phyloP scores from a whole-genome alignment of 2,113 vertebrate genomes.

The Macquaria australasica region DNA sequence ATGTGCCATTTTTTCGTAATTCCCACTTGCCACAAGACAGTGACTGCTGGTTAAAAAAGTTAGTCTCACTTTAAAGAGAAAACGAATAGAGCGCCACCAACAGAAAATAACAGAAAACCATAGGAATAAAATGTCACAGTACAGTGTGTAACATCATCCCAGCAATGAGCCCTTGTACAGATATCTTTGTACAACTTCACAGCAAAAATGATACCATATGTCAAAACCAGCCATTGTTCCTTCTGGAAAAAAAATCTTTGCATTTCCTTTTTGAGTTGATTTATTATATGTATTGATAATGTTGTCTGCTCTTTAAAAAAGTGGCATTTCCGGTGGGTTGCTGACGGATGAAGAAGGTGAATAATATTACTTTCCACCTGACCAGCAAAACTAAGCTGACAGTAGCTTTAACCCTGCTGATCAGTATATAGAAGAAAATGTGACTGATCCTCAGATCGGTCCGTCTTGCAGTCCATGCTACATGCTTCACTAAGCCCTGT shows the following conservation, averaged over 20 bases:
- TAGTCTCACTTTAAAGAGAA: neutral
- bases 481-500: constrained; percentile 36
- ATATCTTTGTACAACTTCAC: neutral
- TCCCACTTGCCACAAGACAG: neutral
- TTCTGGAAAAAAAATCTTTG: neutral
- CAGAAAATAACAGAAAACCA: no score
- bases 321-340: neutral
- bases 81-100: no score
- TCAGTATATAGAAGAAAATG: neutral
- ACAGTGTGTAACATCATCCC: neutral
- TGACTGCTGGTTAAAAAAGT: neutral
- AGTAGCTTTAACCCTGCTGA: constrained; percentile 1
- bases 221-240: neutral
- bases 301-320: neutral
- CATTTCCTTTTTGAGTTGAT: neutral
- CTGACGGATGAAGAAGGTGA: neutral
- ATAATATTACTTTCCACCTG: neutral
- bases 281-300: neutral
- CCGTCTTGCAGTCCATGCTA: neutral
- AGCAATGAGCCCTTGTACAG: neutral
- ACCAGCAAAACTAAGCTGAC: neutral
- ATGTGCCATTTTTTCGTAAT: neutral
- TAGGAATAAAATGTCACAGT: neutral
- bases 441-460: constrained; percentile 21
- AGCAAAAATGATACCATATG: neutral